Percentiles rank a stretch among this genome's conserved stretches.
Conservation (phyloP, 2,797 vertebrate species). For the Microctenopoma steveboyesi region DNA sequence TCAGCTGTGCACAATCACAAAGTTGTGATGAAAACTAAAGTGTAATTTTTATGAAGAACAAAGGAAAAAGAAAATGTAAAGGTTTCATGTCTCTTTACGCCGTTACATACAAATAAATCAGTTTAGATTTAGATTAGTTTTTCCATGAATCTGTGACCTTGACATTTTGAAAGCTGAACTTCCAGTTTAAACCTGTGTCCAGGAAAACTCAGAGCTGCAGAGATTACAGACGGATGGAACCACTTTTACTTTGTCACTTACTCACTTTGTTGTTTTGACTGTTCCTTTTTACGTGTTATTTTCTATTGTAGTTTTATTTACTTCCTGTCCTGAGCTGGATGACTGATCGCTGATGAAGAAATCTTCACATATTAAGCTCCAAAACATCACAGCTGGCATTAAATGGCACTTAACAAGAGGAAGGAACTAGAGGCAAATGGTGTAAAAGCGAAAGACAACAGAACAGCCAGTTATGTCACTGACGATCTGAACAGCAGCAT, state of each 20-base stretch:
- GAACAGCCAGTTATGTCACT: background rate
- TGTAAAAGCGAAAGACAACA: background rate
- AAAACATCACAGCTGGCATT: background rate
- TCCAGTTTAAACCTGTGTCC: background rate
- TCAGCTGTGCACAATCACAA: slow-evolving; percentile 64
- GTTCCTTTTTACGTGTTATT: background rate
- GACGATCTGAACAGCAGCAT: background rate
- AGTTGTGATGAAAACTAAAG: slow-evolving; percentile 26
- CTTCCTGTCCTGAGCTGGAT: background rate
- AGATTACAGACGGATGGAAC: background rate
- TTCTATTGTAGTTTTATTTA: no score
- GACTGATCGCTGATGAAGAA: background rate
- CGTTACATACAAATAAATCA: slow-evolving; percentile 4
- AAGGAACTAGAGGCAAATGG: background rate
- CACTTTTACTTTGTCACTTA: background rate
- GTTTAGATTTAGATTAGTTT: background rate
- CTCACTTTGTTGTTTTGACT: background rate
- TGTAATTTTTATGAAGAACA: slow-evolving; percentile 17
- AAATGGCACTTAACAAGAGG: slow-evolving; percentile 25
- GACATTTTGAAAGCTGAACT: slow-evolving; percentile 50
- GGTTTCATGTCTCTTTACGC: slow-evolving; percentile 3
- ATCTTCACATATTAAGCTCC: background rate
- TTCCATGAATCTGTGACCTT: slow-evolving; percentile 21
- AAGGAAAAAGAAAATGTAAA: slow-evolving; percentile 16
- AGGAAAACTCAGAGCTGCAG: background rate